phyloP scores from a whole-genome alignment of 2,113 vertebrate genomes.

The Callaeas wilsoni region DNA sequence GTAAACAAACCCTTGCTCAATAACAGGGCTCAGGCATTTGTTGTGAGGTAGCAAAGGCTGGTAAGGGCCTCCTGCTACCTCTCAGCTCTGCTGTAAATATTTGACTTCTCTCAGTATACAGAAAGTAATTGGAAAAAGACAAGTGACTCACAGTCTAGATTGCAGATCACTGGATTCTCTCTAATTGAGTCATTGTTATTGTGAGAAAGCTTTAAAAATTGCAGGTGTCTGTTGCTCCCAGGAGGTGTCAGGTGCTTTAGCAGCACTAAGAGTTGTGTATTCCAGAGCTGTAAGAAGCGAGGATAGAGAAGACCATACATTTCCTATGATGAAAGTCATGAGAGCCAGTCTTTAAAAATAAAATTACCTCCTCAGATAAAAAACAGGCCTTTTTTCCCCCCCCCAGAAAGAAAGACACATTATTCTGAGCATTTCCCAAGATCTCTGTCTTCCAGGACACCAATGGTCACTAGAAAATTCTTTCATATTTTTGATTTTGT shows the following conservation, averaged over 20 bases:
- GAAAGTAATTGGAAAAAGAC: background rate
- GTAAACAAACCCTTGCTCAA: conserved; percentile 27
- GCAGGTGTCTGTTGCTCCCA: background rate
- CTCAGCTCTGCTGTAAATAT: background rate
- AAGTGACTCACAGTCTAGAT: background rate
- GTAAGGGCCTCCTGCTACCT: background rate
- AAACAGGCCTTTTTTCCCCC: accelerated
- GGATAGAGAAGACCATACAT: background rate
- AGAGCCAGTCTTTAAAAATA: background rate
- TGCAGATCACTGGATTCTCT: background rate
- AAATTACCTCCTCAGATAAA: background rate
- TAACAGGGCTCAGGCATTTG: conserved; percentile 4
- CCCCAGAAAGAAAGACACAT: background rate
- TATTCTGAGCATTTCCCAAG: background rate
- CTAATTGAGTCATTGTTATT: background rate
- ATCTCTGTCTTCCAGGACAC: background rate
- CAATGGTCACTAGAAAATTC: background rate
- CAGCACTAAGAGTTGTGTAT: background rate
- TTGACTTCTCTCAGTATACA: background rate
- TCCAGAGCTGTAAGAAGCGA: background rate
- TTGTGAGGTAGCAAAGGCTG: background rate
- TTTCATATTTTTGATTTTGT: background rate
- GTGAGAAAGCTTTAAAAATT: background rate
- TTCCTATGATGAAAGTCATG: background rate
- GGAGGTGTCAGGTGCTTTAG: background rate